Evolutionary conservation across 2,888 invertebrate genomes (phyloP).

Genomic region (Teleogryllus oceanicus): DNA sequence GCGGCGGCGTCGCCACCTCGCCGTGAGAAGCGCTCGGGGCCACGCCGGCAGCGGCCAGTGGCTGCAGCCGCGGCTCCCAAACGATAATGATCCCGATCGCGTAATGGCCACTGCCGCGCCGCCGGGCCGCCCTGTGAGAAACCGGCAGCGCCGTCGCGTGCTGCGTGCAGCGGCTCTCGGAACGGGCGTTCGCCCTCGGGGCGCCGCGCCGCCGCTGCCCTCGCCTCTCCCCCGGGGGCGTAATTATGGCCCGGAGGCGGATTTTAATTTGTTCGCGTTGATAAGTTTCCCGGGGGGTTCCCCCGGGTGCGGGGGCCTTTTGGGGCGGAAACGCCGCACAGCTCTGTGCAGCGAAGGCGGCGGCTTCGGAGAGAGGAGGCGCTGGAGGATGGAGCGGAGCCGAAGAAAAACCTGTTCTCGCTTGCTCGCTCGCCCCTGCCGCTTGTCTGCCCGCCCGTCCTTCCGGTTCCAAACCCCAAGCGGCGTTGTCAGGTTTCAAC

Average conservation of each 20-base stretch:
- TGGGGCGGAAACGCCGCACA: background rate
- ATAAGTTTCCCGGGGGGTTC: background rate
- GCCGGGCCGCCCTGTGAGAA: background rate
- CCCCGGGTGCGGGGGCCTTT: too few relatives aligned
- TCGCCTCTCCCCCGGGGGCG: background rate
- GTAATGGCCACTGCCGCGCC: background rate
- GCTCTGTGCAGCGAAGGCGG: background rate
- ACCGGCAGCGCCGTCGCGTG: background rate
- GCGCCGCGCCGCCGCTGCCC: background rate
- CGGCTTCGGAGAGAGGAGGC: background rate
- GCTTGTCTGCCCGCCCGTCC: background rate
- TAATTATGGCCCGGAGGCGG: constrained; percentile 5
- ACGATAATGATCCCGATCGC: constrained; percentile 18
- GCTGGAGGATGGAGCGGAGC: background rate
- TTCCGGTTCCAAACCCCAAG: background rate
- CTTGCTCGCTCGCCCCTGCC: background rate
- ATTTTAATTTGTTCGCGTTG: constrained; percentile 9
- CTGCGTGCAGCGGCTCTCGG: background rate
- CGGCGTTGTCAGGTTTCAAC: background rate
- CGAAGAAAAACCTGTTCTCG: constrained; percentile 18
- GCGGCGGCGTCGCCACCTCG: too few relatives aligned
- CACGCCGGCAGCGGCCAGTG: background rate
- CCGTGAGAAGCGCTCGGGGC: background rate
- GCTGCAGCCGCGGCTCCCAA: background rate
- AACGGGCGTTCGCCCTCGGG: background rate